Evolutionary conservation across 2,797 vertebrate species (phyloP).

Genomic region (Mus spretus): DNA sequence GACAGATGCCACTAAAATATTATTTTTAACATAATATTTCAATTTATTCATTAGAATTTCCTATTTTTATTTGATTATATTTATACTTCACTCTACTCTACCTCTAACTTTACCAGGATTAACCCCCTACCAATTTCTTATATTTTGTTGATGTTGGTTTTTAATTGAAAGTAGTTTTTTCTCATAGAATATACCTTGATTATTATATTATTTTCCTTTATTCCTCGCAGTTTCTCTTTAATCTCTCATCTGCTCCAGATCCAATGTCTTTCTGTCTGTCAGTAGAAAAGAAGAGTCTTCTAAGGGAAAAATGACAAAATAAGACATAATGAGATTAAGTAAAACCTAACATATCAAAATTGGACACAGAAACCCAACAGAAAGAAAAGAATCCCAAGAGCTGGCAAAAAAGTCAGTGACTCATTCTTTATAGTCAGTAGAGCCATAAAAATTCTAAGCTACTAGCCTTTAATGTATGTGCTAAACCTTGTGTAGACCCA

Average conservation of each 20-base stretch:
- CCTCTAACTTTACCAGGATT: neutral
- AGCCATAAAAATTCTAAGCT: neutral
- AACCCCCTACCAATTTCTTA: neutral
- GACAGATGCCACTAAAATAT: too few relatives aligned
- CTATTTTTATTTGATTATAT: neutral
- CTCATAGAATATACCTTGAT: neutral
- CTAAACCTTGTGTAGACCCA: neutral
- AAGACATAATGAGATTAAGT: neutral
- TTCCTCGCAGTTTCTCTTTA: too few relatives aligned
- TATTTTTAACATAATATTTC: neutral
- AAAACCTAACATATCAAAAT: neutral
- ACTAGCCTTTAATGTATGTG: neutral
- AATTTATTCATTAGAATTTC: neutral
- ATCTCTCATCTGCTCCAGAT: neutral
- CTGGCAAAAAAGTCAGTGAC: neutral
- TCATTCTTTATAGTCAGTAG: neutral
- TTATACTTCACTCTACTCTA: neutral
- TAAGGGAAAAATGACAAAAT: neutral
- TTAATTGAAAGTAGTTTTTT: neutral
- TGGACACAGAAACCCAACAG: neutral
- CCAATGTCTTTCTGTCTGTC: neutral
- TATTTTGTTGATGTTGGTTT: neutral
- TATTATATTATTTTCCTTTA: neutral
- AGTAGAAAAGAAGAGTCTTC: neutral
- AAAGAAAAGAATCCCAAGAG: neutral